Conservation (phyloP, 53 echinoderm and acorn worm genomes). For the Luidia sarsii region DNA sequence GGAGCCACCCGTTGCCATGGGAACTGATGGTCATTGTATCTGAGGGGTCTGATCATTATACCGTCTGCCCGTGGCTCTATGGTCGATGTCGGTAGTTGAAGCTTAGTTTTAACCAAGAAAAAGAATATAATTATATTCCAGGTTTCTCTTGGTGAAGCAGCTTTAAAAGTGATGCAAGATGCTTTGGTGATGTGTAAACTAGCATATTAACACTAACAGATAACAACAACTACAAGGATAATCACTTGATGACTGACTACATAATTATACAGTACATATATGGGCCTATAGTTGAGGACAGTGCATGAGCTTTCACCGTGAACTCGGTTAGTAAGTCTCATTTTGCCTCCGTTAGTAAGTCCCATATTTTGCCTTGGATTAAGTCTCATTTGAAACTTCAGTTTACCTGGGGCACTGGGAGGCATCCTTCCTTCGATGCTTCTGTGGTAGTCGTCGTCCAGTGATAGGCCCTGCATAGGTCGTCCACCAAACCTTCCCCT, state of each 20-base stretch:
- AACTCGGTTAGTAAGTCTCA: too few relatives aligned
- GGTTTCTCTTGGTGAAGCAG: neutral
- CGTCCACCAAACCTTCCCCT: conserved; percentile 34
- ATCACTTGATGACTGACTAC: too few relatives aligned
- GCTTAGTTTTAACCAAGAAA: conserved; percentile 6
- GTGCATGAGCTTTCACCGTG: too few relatives aligned
- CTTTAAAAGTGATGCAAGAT: neutral
- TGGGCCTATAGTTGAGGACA: too few relatives aligned
- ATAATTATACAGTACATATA: too few relatives aligned
- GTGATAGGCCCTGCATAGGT: conserved; percentile 52
- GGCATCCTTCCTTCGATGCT: conserved; percentile 55
- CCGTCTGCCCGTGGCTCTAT: conserved; percentile 59
- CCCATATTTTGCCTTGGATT: too few relatives aligned
- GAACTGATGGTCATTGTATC: conserved; percentile 50
- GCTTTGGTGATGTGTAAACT: too few relatives aligned
- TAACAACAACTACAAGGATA: too few relatives aligned
- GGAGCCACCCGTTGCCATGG: conserved; percentile 65
- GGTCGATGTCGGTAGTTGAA: conserved; percentile 46
- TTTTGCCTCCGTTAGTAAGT: too few relatives aligned
- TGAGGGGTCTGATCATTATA: conserved; percentile 53
- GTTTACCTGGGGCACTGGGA: conserved; percentile 66
- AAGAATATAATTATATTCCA: neutral
- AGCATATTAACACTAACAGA: too few relatives aligned
- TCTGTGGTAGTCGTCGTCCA: conserved; percentile 72
- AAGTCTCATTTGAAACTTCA: too few relatives aligned